Evolutionary conservation across 2,797 vertebrate species (phyloP), one percentile per base, ranked within the genome.

Genomic region (Dryobates pubescens): DNA sequence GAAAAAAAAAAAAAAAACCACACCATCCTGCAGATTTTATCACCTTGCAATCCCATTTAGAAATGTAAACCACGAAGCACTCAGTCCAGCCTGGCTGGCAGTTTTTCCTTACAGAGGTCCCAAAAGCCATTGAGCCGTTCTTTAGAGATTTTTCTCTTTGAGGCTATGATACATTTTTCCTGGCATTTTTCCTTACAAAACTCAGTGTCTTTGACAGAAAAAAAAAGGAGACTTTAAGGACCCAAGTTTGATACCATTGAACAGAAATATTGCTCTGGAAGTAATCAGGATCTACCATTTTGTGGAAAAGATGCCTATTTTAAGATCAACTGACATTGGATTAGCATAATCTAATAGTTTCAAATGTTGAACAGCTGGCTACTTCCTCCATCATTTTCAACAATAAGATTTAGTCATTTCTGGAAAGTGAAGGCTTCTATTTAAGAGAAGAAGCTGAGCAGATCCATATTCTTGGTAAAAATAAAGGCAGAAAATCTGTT

Each of bases 1-100:
- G 19, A 47, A 47, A 47, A 47, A 17, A 45, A 45, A 45, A 74
- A 94, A 36, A 13, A 38, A 38, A 38, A 38, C 10, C 38, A 96
- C 95, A 82, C 64, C 76, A 78, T 61, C 75, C 36, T n/a, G 24
- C 87, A 67, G 64, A 81, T 89, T 93, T 94, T 94, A 92, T 38
- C 68, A 79, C 49, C 59, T 63, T 77, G 56, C 57, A 75, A 67
- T 79, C 41, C 9, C 54, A 78, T 76, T 71, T 64, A 64, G 57
- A 67, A 89, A 32, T 71, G 89, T 88, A 86, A 92, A 91, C 79
- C 72, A 85, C 41, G 67, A 72, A 26, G 45, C 10, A 20, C 18
- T 47, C 19, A 10, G 45, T 10, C 45, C 45, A 47, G 45, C 41
- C 16, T 43, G 41, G 41, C 19, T 47, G 45, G 8, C 45, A 47